Evolutionary conservation across 2,797 vertebrate genomes (phyloP).

Genomic region (Danio kyathit): DNA sequence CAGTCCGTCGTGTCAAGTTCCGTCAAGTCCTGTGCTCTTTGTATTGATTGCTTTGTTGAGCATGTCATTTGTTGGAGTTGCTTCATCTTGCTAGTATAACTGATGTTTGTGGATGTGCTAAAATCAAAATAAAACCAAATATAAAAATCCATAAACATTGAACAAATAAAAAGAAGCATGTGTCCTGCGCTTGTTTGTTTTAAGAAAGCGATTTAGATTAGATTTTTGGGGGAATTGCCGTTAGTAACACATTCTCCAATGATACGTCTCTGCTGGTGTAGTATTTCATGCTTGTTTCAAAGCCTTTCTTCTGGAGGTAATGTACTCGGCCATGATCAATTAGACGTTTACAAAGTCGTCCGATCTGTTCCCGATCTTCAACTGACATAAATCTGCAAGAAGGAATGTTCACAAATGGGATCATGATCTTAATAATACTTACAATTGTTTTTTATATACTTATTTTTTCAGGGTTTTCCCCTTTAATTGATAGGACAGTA

Average conservation of each 20-base stretch:
- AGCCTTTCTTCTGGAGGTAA: slow-evolving; percentile 85
- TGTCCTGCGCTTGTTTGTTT: neutral
- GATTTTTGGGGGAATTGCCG: slow-evolving; percentile 78
- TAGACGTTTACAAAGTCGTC: slow-evolving; percentile 88
- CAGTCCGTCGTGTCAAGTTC: slow-evolving; percentile 23
- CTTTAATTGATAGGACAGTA: too few relatives aligned
- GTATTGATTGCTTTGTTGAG: neutral
- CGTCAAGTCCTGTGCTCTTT: slow-evolving; percentile 24
- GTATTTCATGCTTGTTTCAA: slow-evolving; percentile 75
- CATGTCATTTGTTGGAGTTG: slow-evolving; percentile 11
- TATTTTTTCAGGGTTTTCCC: too few relatives aligned
- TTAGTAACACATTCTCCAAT: slow-evolving; percentile 93
- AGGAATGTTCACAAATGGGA: neutral
- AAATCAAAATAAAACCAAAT: neutral
- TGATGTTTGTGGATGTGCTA: slow-evolving; percentile 1
- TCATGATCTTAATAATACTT: neutral
- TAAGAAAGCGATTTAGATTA: slow-evolving; percentile 1
- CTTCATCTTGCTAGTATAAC: slow-evolving; percentile 1
- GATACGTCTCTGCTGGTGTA: slow-evolving; percentile 85
- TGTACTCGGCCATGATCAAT: slow-evolving; percentile 88
- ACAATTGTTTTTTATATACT: neutral
- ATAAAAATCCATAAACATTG: neutral
- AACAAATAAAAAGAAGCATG: slow-evolving; percentile 1
- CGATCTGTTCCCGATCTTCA: slow-evolving; percentile 84
- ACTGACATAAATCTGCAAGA: slow-evolving; percentile 77